Base-by-base conservation (phyloP, 2,113 vertebrate genomes). In the Pomatostomus ruficeps region DNA sequence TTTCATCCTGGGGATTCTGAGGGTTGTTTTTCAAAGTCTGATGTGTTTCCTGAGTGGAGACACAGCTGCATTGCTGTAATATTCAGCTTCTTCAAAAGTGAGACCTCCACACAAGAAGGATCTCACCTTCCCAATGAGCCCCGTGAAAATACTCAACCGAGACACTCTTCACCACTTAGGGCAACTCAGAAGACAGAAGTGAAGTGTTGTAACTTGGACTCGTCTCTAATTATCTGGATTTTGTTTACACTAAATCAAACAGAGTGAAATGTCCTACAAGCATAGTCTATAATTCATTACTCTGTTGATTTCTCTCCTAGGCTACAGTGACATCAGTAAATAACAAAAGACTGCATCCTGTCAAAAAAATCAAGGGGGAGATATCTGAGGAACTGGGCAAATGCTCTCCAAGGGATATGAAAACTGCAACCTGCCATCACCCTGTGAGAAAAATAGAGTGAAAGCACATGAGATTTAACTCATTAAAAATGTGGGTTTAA, bases 241-340 rank as follows among this genome's bases (percentile, higher is more conserved):
- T 91, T 93, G 57, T 94, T 95, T 89, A 73, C 87, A 76, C 58
- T 81, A 94, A 89, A 91, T 73, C 66, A 42, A 73, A 46, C 54
- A 26, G 55, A 83, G 43, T 74, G 85, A 90, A 85, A 51, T 28
- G 43, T 91, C 83, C 83, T 89, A 75, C 81, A 77, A 73, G 42
- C 70, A 38, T 11, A 67, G 36, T 45, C 71, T 55, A 38, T 97
- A 93, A 97, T 95, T 97, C 83, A 92, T 29, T 12, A 71, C 66
- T 48, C 43, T 91, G 84, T 95, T 96, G 89, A 91, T 93, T 94
- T 95, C 82, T 96, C 96, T 97, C 92, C 93, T 89, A 93, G 95
- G 91, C 85, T 96, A 95, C 94, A 92, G 74, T 94, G 94, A 95
- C 94, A 94, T 91, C 94, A 94, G 86, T 94, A 92, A 95, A 94